Percentiles rank a stretch among this genome's conserved stretches.
Evolutionary conservation across 1,140 invertebrate genomes (phyloP).

Genomic region (Philaenus spumarius): DNA sequence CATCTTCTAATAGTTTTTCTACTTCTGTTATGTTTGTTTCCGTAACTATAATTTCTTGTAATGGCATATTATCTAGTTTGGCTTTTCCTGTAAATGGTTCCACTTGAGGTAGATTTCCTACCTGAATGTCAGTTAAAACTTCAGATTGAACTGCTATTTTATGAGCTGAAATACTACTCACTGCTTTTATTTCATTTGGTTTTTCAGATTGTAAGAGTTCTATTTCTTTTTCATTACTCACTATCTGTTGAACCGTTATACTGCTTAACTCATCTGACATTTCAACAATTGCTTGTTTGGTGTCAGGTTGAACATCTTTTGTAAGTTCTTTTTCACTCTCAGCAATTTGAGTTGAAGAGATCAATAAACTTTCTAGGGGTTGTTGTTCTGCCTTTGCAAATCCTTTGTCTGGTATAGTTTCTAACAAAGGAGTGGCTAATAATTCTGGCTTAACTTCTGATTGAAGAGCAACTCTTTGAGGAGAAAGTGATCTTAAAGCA

Average conservation of each 20-base stretch:
- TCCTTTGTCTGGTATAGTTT: conserved; percentile 36
- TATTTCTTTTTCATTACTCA: conserved; percentile 47
- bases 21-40: conserved; percentile 36
- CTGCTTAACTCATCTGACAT: conserved; percentile 42
- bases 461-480: conserved; percentile 44
- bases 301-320: conserved; percentile 40
- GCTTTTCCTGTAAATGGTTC: conserved; percentile 41
- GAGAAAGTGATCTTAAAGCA: conserved; percentile 43
- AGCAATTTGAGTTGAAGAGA: conserved; percentile 44
- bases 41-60: conserved; percentile 45
- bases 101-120: conserved; percentile 39
- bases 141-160: conserved; percentile 45
- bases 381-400: conserved; percentile 43
- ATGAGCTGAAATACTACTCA: conserved; percentile 41
- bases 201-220: conserved; percentile 37
- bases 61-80: conserved; percentile 43
- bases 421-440: conserved; percentile 40
- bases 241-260: conserved; percentile 44
- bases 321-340: conserved; percentile 49
- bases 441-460: conserved; percentile 45
- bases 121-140: conserved; percentile 42
- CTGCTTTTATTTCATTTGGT: conserved; percentile 39
- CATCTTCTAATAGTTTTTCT: conserved; percentile 38
- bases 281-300: conserved; percentile 44
- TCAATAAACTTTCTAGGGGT: conserved; percentile 44